phyloP scores from a whole-genome alignment of 2,797 vertebrate genomes.

The Delichon dasypus region DNA sequence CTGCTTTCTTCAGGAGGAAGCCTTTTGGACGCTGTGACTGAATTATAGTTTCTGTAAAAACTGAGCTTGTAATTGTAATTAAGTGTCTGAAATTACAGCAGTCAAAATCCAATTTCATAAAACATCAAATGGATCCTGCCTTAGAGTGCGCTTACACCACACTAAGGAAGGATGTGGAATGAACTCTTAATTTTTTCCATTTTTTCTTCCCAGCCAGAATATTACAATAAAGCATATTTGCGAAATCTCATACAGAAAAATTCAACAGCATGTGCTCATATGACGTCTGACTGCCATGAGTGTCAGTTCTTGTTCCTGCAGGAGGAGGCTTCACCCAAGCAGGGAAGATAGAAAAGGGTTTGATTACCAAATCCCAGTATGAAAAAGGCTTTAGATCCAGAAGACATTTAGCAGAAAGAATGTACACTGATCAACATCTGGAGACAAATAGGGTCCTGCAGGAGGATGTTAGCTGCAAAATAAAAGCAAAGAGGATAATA shows the following conservation, averaged over 20 bases:
- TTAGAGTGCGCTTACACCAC: slow-evolving; percentile 28
- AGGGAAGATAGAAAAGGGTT: background rate
- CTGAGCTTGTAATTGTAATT: slow-evolving; percentile 38
- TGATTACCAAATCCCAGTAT: background rate
- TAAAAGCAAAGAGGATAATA: slow-evolving; percentile 29
- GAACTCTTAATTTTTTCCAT: background rate
- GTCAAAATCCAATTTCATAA: slow-evolving; percentile 51
- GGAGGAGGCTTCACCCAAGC: background rate
- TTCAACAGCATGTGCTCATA: background rate
- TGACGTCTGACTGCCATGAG: background rate
- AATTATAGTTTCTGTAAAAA: slow-evolving; percentile 37
- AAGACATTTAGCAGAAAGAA: background rate
- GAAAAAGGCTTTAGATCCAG: background rate
- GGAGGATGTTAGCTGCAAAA: slow-evolving; percentile 19
- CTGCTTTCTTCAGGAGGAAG: background rate
- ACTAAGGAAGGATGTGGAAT: background rate
- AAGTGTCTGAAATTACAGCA: slow-evolving; percentile 58
- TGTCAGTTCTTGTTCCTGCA: background rate
- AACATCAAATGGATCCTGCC: slow-evolving; percentile 25
- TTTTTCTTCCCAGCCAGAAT: background rate
- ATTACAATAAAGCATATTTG: background rate
- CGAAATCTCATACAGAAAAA: background rate
- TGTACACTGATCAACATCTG: background rate
- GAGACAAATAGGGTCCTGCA: background rate
- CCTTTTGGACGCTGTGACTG: background rate